Conservation (phyloP, 2,888 invertebrate genomes). For the Drosophila birchii region DNA sequence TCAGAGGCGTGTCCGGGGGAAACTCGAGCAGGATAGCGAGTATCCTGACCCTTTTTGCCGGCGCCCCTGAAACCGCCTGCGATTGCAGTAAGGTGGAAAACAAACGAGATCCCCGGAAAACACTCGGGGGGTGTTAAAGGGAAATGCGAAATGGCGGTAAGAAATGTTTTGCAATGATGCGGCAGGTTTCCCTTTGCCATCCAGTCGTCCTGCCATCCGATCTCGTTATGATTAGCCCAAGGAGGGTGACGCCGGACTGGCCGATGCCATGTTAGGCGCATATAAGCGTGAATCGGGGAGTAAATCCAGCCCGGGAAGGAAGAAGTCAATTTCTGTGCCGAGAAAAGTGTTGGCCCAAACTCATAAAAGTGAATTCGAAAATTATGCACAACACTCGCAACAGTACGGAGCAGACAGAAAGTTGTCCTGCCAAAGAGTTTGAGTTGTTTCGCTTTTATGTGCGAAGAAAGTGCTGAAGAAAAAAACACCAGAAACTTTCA, state of each 20-base stretch:
- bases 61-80: constrained; percentile 46
- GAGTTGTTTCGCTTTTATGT: constrained; percentile 45
- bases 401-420: constrained; percentile 22
- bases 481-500: constrained; percentile 28
- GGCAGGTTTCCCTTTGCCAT: constrained; percentile 60
- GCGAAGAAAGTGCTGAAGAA: constrained; percentile 16
- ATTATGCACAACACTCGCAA: constrained; percentile 59
- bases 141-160: constrained; percentile 42
- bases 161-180: constrained; percentile 70
- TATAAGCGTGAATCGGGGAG: constrained; percentile 44
- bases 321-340: constrained; percentile 44
- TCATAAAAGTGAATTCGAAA: constrained; percentile 73
- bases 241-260: constrained; percentile 7
- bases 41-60: constrained; percentile 18
- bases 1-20: constrained; percentile 32
- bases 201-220: constrained; percentile 15
- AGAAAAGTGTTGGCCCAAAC: constrained; percentile 34
- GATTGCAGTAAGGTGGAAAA: constrained; percentile 73
- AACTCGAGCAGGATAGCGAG: constrained; percentile 3
- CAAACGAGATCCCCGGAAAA: constrained; percentile 35
- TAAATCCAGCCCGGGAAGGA: constrained; percentile 28
- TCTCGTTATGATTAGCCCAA: constrained; percentile 65
- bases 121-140: constrained; percentile 18
- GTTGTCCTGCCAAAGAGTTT: constrained; percentile 43
- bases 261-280: constrained; percentile 53